phyloP scores from a whole-genome alignment of 2,797 vertebrate species.

The Notamacropus eugenii region DNA sequence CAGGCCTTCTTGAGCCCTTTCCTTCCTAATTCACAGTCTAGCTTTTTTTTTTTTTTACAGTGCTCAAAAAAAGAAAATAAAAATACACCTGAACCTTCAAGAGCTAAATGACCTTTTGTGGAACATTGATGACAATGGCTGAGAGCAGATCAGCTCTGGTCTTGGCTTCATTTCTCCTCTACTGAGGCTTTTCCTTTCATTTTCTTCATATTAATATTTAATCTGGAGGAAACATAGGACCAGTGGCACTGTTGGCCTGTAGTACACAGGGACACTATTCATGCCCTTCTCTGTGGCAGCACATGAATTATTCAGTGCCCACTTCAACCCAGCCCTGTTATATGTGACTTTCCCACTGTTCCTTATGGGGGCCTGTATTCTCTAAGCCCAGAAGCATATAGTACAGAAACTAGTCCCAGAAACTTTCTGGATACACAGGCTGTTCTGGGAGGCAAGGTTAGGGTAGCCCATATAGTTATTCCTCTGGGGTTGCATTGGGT shows the following conservation, averaged over 20 bases:
- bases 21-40: not conserved
- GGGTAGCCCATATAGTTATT: not conserved
- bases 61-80: not conserved
- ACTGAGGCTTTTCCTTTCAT: not conserved
- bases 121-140: not conserved
- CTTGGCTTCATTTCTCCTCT: not conserved
- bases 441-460: not conserved
- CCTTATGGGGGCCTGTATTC: not conserved
- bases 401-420: not conserved
- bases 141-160: not conserved
- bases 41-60: not conserved
- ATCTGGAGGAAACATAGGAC: not conserved
- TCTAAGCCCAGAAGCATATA: not conserved
- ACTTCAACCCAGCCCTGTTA: not conserved
- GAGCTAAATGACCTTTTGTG: not conserved
- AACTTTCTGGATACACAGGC: not conserved
- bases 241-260: not conserved
- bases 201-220: conserved; percentile 2
- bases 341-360: not conserved
- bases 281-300: not conserved
- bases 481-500: not conserved
- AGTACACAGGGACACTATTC: not conserved
- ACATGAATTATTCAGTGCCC: not conserved
- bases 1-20: not conserved
- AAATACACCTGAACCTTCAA: not conserved